Conservation (phyloP, 2,888 invertebrate genomes). For the Odontocerum albicorne region DNA sequence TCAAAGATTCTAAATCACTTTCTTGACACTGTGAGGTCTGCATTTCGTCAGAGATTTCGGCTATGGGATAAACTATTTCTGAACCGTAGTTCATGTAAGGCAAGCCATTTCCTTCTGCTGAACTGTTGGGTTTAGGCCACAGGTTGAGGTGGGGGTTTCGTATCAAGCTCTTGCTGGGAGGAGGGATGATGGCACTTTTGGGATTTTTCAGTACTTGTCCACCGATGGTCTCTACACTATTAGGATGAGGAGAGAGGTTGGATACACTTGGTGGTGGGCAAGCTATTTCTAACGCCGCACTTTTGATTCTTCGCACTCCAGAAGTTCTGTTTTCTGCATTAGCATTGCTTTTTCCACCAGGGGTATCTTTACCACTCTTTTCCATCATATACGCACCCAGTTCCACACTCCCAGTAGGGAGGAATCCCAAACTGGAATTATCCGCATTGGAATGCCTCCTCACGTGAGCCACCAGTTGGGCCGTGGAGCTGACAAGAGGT, state of each 20-base stretch:
- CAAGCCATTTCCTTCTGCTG: conserved; percentile 74
- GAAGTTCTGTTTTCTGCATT: conserved; percentile 58
- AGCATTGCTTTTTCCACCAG: conserved; percentile 50
- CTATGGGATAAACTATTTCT: conserved; percentile 81
- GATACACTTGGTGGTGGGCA: conserved; percentile 69
- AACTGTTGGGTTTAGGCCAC: conserved; percentile 62
- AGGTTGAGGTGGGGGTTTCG: conserved; percentile 71
- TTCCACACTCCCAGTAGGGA: conserved; percentile 55
- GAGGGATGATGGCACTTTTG: conserved; percentile 63
- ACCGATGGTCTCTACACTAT: conserved; percentile 77
- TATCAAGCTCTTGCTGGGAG: conserved; percentile 69
- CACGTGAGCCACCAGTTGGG: conserved; percentile 55
- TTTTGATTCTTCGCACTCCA: conserved; percentile 69
- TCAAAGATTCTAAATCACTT: conserved; percentile 59
- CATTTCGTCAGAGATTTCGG: conserved; percentile 81
- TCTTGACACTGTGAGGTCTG: conserved; percentile 65
- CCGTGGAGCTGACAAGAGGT: conserved; percentile 55
- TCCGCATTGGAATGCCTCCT: conserved; percentile 65
- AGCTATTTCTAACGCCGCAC: conserved; percentile 70
- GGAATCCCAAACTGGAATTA: conserved; percentile 57
- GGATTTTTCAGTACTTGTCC: conserved; percentile 69
- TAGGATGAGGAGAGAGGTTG: conserved; percentile 77
- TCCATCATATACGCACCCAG: conserved; percentile 58
- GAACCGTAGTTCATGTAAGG: conserved; percentile 70
- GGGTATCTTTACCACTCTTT: conserved; percentile 49